phyloP scores from a whole-genome alignment of 2,113 vertebrate species.

The Equus quagga region DNA sequence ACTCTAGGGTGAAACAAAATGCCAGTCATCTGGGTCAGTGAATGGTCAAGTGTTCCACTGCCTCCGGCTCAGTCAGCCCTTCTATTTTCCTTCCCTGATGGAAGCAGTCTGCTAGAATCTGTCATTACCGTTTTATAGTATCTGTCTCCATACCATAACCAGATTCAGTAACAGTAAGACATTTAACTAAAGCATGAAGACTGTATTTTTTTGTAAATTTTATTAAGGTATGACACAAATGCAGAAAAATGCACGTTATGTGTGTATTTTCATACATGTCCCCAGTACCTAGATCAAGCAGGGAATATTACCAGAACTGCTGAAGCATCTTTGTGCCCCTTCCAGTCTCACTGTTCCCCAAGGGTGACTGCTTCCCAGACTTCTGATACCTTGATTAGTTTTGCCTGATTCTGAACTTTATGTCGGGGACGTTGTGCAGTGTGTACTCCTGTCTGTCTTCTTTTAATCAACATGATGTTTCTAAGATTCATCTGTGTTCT shows the following conservation, averaged over 20 bases:
- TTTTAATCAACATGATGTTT: no score
- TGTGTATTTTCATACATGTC: fast-evolving
- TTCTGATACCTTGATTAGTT: not conserved
- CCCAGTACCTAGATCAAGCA: not conserved
- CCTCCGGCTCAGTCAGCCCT: no score
- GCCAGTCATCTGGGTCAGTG: not conserved
- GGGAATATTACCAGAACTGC: not conserved
- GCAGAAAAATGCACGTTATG: fast-evolving
- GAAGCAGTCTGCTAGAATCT: not conserved
- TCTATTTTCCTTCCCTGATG: not conserved
- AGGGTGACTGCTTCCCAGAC: not conserved
- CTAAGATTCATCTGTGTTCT: not conserved
- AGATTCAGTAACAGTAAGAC: not conserved
- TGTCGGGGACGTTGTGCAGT: fast-evolving
- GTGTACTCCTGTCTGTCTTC: not conserved
- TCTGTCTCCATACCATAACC: not conserved
- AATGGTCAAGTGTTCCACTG: no score
- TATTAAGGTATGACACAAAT: fast-evolving
- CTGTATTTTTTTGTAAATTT: not conserved
- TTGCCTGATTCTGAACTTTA: not conserved
- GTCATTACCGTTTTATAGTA: fast-evolving
- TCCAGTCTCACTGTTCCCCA: not conserved
- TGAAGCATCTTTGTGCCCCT: not conserved
- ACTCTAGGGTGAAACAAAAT: fast-evolving
- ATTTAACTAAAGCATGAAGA: not conserved